A percentile compares a stretch with the other conserved stretches of the same genome.
Conservation (phyloP, 2,888 invertebrate genomes). For the Altica lythri region DNA sequence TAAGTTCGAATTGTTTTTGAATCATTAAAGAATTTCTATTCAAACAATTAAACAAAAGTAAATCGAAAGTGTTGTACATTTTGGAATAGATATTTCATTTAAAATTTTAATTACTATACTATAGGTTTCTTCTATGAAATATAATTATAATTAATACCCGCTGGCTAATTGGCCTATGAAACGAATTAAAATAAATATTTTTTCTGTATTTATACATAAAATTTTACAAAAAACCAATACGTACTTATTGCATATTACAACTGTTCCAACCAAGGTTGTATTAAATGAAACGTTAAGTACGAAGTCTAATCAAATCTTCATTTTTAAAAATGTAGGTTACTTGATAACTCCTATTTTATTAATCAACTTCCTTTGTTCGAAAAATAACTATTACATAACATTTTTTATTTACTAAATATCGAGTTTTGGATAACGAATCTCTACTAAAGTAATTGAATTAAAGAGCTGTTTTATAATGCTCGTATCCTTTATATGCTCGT, state of each 20-base stretch:
- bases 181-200: too few species aligned
- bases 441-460: neutral
- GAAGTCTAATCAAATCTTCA: conserved; percentile 7
- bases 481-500: neutral
- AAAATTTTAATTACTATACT: too few species aligned
- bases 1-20: too few species aligned
- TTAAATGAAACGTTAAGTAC: neutral
- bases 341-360: neutral
- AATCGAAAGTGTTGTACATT: too few species aligned
- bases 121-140: too few species aligned
- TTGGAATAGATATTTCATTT: too few species aligned
- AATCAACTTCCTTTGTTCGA: too few species aligned
- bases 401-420: neutral
- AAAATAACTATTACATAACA: neutral
- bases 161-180: too few species aligned
- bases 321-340: conserved; percentile 1
- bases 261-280: conserved; percentile 10
- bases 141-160: too few species aligned
- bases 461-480: neutral
- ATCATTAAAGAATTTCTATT: too few species aligned
- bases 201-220: too few species aligned
- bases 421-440: neutral
- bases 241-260: neutral
- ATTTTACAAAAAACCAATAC: neutral
- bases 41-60: too few species aligned